These are phyloP conservation scores for Hestina assimilis DNA, from an alignment of 1,140 invertebrate species.

Conservation along the genomic window DNA sequence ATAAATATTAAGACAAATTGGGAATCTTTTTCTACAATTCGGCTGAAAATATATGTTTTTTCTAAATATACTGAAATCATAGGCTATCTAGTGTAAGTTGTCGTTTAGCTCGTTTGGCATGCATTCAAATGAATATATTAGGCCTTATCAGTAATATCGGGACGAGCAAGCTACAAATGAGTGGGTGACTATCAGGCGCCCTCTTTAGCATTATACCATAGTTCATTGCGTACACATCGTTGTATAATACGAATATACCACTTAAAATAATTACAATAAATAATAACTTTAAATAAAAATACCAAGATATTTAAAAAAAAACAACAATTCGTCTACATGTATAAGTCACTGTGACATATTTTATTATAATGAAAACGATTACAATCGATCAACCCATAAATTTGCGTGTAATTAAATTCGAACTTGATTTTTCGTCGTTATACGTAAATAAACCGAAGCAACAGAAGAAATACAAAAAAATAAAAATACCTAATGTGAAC, in stretches of 20 bases:
- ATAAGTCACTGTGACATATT: slow-evolving; percentile 21
- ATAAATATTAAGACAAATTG: too few species aligned
- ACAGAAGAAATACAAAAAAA: slow-evolving; percentile 41
- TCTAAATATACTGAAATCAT: not conserved
- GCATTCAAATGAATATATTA: slow-evolving; percentile 70
- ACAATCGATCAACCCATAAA: slow-evolving; percentile 60
- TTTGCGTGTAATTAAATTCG: slow-evolving; percentile 63
- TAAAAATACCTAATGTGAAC: slow-evolving; percentile 41
- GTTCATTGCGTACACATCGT: not conserved
- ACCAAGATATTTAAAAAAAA: not conserved
- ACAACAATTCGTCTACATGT: not conserved
- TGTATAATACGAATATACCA: not conserved
- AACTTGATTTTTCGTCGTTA: slow-evolving; percentile 54
- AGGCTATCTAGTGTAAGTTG: slow-evolving; percentile 27
- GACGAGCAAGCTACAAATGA: slow-evolving; percentile 52
- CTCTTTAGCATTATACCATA: slow-evolving; percentile 27
- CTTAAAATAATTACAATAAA: not conserved
- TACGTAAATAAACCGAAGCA: slow-evolving; percentile 27
- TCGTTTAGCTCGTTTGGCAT: slow-evolving; percentile 51
- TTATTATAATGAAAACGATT: slow-evolving; percentile 61
- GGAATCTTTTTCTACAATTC: too few species aligned
- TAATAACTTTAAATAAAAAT: not conserved
- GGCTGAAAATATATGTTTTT: too few species aligned
- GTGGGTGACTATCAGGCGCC: slow-evolving; percentile 58
- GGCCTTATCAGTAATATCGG: slow-evolving; percentile 61